Evolutionary conservation across 92 coral and sea anemone species (phyloP).

Genomic region (Hydrozoanthus gracilis): DNA sequence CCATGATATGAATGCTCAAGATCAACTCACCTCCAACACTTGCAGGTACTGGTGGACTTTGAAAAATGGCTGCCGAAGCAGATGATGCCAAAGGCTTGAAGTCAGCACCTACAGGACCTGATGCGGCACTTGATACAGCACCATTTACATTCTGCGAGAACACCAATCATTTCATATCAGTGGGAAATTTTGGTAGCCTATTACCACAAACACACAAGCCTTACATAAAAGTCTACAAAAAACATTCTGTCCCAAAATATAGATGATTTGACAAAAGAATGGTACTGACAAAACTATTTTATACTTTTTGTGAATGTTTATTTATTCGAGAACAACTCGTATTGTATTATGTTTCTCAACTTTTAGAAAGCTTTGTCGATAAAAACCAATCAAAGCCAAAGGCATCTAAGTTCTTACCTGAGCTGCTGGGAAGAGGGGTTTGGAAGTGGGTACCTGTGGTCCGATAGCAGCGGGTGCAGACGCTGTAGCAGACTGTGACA

Average conservation of each 20-base stretch:
- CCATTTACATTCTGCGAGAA: slow-evolving; percentile 79
- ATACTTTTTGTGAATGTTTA: too few relatives aligned
- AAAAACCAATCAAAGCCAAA: not conserved
- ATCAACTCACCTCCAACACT: slow-evolving; percentile 64
- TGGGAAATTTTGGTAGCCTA: too few relatives aligned
- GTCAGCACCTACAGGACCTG: slow-evolving; percentile 99
- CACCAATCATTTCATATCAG: too few relatives aligned
- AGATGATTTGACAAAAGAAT: too few relatives aligned
- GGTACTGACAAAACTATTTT: too few relatives aligned
- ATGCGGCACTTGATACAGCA: slow-evolving; percentile 71
- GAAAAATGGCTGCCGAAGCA: slow-evolving; percentile 73
- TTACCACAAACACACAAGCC: too few relatives aligned
- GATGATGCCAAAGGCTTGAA: slow-evolving; percentile 85
- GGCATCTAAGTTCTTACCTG: slow-evolving; percentile 75
- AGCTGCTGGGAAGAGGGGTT: slow-evolving; percentile 99
- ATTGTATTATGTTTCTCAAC: too few relatives aligned
- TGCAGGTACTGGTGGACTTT: slow-evolving; percentile 84
- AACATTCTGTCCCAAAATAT: too few relatives aligned
- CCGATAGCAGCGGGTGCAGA: slow-evolving; percentile 76
- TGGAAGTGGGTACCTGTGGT: slow-evolving; percentile 95
- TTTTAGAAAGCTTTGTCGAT: not conserved
- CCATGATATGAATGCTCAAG: too few relatives aligned
- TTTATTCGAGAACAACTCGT: too few relatives aligned
- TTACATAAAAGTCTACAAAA: too few relatives aligned
- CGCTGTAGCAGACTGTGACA: slow-evolving; percentile 25